A percentile compares a stretch with the other conserved stretches of the same genome.
These are phyloP conservation scores for Talpa occidentalis DNA, from an alignment of 2,113 vertebrate genomes.

Conservation along the genomic window DNA sequence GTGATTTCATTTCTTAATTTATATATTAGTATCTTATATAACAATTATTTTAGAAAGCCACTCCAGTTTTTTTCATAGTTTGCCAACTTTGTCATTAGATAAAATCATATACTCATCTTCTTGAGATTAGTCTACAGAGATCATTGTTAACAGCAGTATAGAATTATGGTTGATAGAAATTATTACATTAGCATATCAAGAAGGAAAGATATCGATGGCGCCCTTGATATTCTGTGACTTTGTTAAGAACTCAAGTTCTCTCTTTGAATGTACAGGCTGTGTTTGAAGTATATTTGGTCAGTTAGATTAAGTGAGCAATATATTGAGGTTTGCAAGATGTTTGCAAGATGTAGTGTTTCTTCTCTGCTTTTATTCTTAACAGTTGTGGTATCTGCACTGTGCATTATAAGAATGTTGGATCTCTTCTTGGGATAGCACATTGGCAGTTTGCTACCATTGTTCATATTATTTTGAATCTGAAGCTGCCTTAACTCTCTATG, in stretches of 20 bases:
- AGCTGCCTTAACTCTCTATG: background rate
- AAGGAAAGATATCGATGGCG: background rate
- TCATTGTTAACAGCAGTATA: background rate
- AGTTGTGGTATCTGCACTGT: background rate
- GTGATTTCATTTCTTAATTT: background rate
- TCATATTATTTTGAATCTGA: background rate
- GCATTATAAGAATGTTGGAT: background rate
- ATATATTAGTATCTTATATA: background rate
- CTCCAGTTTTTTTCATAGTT: background rate
- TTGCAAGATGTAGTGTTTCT: background rate
- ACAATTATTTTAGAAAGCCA: background rate
- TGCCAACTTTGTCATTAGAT: background rate
- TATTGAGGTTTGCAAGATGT: background rate
- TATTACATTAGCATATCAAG: background rate
- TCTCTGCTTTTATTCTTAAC: background rate
- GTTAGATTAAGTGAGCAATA: background rate
- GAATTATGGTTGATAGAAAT: background rate
- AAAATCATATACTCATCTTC: background rate
- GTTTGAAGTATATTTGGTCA: background rate
- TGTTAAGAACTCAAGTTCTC: background rate
- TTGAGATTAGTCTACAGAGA: background rate
- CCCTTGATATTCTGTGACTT: slow-evolving; percentile 14
- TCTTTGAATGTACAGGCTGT: background rate
- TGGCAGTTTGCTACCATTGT: background rate
- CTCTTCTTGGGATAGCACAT: background rate